These are phyloP conservation scores for Aporrectodea caliginosa DNA, from an alignment of 1,140 invertebrate genomes.

Conservation along the genomic window DNA sequence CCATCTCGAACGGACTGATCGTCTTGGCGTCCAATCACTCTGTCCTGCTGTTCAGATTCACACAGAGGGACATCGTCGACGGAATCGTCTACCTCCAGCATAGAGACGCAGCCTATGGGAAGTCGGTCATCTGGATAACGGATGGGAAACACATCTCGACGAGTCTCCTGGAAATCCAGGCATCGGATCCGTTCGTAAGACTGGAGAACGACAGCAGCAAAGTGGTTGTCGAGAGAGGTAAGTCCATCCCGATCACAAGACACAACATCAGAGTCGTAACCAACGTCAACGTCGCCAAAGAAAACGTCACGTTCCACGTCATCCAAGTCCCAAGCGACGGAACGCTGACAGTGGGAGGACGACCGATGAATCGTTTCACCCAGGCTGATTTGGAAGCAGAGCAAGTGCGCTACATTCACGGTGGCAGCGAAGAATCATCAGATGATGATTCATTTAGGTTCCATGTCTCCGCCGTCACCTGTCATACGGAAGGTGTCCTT, in stretches of 20 bases:
- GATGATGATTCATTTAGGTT: conserved; percentile 47
- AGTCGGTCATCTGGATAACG: conserved; percentile 74
- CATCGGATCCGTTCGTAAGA: conserved; percentile 57
- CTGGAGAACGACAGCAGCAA: conserved; percentile 56
- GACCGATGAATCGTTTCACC: conserved; percentile 39
- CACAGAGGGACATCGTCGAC: conserved; percentile 68
- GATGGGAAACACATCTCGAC: conserved; percentile 58
- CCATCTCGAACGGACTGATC: conserved; percentile 71
- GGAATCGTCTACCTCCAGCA: conserved; percentile 77
- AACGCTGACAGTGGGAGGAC: conserved; percentile 34
- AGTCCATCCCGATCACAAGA: conserved; percentile 44
- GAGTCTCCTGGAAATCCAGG: conserved; percentile 57
- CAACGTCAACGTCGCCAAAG: conserved; percentile 64
- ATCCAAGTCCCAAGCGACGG: conserved; percentile 39
- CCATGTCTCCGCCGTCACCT: conserved; percentile 36
- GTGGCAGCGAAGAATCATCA: conserved; percentile 33
- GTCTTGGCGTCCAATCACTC: conserved; percentile 44
- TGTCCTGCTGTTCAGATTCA: conserved; percentile 65
- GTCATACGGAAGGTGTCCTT: conserved; percentile 19
- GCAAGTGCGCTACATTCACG: conserved; percentile 41
- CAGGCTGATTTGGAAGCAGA: conserved; percentile 37
- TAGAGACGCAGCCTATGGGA: conserved; percentile 68
- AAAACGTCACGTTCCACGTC: conserved; percentile 39
- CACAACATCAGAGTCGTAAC: conserved; percentile 64
- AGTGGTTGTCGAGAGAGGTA: conserved; percentile 51